Base-by-base conservation (phyloP, 2,113 vertebrate genomes). In the Holacanthus passer region DNA sequence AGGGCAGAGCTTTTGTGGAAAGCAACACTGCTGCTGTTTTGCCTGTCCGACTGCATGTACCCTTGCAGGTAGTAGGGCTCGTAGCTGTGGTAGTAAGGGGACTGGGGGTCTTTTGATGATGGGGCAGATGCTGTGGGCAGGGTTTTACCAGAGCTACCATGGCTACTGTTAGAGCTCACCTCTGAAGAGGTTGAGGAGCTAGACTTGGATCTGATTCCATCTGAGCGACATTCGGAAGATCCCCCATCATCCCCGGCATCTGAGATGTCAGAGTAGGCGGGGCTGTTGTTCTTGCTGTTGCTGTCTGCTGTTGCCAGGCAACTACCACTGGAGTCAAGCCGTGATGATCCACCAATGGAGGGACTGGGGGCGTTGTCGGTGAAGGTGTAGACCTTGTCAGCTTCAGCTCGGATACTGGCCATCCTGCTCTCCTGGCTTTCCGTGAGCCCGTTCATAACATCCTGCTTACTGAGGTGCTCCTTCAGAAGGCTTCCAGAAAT, bases 301-400 rank as follows among this genome's bases (percentile, higher is more conserved):
- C 93, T 90, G 69, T 99, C 97, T 1, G 96, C 96, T 7, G 97
- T 96, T 80, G 96, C 95, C 92, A 98, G 81, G 67, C 95, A 91
- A 85, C 92, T 93, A 43, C 91, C 83, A 12, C 58, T 31, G 5
- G 96, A 96, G 58, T 99, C 98, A 64, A 97, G 95, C 68, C 98
- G 94, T 0, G 97, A 97, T 58, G 97, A 97, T 37, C 97, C 96
- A 39, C 98, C 98, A 0, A 99, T 99, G 37, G 99, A 99, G 7
- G 99, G 98, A 93, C 99, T 99, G 67, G 99, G 99, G 0, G 99
- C 97, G 3, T 99, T 99, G 94, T 99, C 99, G 0, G 99, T 99
- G 89, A 99, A 99, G 0, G 98, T 99, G 95, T 99, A 99, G 58
- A 99, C 99, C 92, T 99, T 99, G 90, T 99, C 99, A 0, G 99